Percentiles rank a stretch among this genome's conserved stretches.
Evolutionary conservation across 2,797 vertebrate species (phyloP).

Genomic region (Galago senegalensis): DNA sequence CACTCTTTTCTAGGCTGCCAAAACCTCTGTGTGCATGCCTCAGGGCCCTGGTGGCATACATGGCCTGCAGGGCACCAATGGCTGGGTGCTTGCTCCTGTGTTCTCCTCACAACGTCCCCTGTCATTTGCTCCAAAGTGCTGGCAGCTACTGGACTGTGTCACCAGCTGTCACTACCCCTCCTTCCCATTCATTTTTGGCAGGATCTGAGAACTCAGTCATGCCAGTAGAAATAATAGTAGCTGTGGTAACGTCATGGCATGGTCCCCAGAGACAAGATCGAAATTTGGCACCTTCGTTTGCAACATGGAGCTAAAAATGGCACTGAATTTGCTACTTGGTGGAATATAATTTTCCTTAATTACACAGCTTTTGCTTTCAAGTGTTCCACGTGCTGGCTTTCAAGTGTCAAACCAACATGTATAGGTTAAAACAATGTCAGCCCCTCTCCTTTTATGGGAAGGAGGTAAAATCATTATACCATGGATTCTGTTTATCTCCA

Average conservation of each 20-base stretch:
- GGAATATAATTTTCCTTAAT: conserved; percentile 77
- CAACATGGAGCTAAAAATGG: conserved; percentile 58
- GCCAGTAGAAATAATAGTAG: conserved; percentile 68
- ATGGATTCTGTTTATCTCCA: conserved; percentile 26
- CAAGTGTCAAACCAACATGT: conserved; percentile 41
- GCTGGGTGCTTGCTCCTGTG: conserved; percentile 20
- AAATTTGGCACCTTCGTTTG: conserved; percentile 65
- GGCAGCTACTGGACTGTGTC: conserved; percentile 73
- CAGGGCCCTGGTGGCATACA: conserved; percentile 17
- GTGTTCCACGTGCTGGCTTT: conserved; percentile 50
- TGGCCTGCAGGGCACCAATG: not conserved
- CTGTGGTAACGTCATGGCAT: conserved; percentile 69
- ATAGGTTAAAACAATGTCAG: conserved; percentile 40
- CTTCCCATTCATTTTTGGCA: conserved; percentile 64
- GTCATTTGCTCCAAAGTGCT: conserved; percentile 67
- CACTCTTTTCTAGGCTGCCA: not conserved
- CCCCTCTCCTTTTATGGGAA: not conserved
- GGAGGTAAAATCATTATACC: conserved; percentile 20
- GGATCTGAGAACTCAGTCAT: not conserved
- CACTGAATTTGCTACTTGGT: conserved; percentile 58
- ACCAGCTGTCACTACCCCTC: conserved; percentile 68
- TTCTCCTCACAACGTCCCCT: conserved; percentile 36
- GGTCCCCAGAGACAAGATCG: conserved; percentile 75
- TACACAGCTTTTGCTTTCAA: conserved; percentile 71
- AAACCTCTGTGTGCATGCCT: not conserved